These are phyloP conservation scores for Cyaniris semiargus DNA, from an alignment of 2,888 invertebrate genomes.

Conservation along the genomic window DNA sequence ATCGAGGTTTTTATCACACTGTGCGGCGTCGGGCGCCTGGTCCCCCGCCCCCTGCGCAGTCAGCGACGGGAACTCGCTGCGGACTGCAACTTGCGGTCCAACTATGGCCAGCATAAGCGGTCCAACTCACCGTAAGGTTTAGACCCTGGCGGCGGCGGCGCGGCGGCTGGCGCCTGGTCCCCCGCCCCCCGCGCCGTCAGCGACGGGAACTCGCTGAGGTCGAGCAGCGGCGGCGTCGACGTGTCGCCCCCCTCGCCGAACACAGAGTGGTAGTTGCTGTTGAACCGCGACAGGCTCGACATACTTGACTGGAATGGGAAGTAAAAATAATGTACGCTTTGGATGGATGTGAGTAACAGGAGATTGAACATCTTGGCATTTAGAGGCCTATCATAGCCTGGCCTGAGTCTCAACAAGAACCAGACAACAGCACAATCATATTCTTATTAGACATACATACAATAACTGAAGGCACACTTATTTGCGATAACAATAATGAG, in stretches of 20 bases:
- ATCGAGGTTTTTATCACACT: too few relatives aligned
- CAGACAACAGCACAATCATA: too few relatives aligned
- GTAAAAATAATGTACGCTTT: background rate
- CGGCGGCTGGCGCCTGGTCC: constrained; percentile 88
- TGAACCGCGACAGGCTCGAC: constrained; percentile 82
- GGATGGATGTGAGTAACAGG: too few relatives aligned
- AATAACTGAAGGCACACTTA: too few relatives aligned
- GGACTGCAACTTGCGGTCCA: constrained; percentile 49
- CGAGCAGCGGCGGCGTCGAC: constrained; percentile 91
- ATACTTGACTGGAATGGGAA: constrained; percentile 76
- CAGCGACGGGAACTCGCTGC: constrained; percentile 95
- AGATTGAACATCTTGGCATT: too few relatives aligned
- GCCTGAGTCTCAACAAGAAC: too few relatives aligned
- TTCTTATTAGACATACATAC: too few relatives aligned
- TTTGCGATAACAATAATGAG: too few relatives aligned
- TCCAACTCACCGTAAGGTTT: constrained; percentile 91
- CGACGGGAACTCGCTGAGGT: constrained; percentile 96
- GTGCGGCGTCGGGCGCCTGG: too few relatives aligned
- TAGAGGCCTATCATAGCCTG: too few relatives aligned
- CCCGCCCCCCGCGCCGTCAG: constrained; percentile 92
- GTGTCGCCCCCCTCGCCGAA: constrained; percentile 88
- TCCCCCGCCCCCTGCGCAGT: too few relatives aligned
- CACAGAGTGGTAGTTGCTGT: constrained; percentile 89
- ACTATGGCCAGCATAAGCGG: too few relatives aligned
- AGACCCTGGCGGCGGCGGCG: constrained; percentile 93